These are phyloP conservation scores for Malurus leucopterus DNA, from an alignment of 2,797 vertebrate species.

Conservation along the genomic window DNA sequence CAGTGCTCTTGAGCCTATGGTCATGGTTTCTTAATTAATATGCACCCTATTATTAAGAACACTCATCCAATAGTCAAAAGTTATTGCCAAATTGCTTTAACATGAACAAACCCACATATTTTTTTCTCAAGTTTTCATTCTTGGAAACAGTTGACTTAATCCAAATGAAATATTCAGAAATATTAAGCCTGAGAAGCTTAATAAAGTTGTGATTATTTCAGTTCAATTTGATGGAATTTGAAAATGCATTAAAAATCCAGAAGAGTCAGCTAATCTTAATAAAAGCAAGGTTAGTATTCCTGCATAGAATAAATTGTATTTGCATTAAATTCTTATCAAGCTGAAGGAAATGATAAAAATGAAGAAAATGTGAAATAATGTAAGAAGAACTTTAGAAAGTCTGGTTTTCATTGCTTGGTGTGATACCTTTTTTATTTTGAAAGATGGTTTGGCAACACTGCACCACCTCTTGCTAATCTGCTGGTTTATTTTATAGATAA, in stretches of 20 bases:
- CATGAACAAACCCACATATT: not conserved
- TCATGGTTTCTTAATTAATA: not conserved
- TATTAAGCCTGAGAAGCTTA: not conserved
- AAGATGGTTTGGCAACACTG: not conserved
- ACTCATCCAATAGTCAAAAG: not conserved
- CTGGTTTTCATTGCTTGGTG: not conserved
- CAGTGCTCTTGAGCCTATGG: not conserved
- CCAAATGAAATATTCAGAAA: not conserved
- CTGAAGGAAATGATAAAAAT: not conserved
- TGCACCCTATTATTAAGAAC: not conserved
- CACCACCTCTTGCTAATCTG: not conserved
- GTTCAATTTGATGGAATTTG: not conserved
- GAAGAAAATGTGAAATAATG: not conserved
- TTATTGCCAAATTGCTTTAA: not conserved
- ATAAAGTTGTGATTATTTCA: slow-evolving; percentile 3
- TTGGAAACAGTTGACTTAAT: not conserved
- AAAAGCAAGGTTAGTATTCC: not conserved
- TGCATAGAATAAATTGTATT: not conserved
- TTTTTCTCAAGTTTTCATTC: not conserved
- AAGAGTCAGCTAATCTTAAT: slow-evolving; percentile 13
- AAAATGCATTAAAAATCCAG: not conserved
- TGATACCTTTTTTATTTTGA: not conserved
- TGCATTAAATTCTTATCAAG: not conserved
- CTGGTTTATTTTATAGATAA: not conserved
- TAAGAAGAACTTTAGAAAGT: not conserved